Base-by-base conservation (phyloP, 2,797 vertebrate species). In the Phylloscopus collybita region DNA sequence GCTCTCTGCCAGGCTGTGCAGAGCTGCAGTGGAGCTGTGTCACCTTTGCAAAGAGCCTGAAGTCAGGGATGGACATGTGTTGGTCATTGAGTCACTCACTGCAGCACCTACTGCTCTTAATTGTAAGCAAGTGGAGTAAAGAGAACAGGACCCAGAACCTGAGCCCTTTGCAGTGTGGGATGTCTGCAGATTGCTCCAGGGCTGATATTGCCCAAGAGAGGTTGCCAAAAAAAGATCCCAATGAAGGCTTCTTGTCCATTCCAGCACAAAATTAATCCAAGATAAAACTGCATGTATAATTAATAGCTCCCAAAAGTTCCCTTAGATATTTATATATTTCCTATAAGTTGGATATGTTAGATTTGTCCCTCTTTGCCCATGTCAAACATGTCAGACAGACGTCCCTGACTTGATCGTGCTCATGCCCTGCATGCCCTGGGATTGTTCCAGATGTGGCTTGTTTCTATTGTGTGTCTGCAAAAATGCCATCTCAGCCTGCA, bases 351-450 rank as follows among this genome's bases (percentile, higher is more conserved):
- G n/a, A 10, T 90, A 65, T 67, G n/a, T 88, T 69, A 34, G 36
- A n/a, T 10, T 54, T 65, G 40, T 69, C 64, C 32, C 56, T 60
- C 25, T 21, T 49, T 64, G 20, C 50, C 73, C 0, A 0, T 34
- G 25, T 60, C 38, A 57, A 66, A 42, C 57, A 50, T 11, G 4
- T 40, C 47, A 23, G 75, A 38, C 25, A 53, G 12, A 8, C 1
- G 0, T 25, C 40, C 60, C 42, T 40, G 4, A 1, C 0, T 0
- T 0, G 2, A 4, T 62, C 0, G 0, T 23, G 17, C 13, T 72
- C 8, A 5, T 30, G 87, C 47, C 38, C 78, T 22, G 57, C 59
- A 21, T 9, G 3, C 50, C 21, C 38, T 47, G 47, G 36, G 40
- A 61, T 67, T 20, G 4, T 17, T 60, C 66, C 34, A 42, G 53